Evolutionary conservation across 2,888 invertebrate genomes (phyloP), one percentile per base, ranked within the genome.

Genomic region (Caenorhabditis wallacei): DNA sequence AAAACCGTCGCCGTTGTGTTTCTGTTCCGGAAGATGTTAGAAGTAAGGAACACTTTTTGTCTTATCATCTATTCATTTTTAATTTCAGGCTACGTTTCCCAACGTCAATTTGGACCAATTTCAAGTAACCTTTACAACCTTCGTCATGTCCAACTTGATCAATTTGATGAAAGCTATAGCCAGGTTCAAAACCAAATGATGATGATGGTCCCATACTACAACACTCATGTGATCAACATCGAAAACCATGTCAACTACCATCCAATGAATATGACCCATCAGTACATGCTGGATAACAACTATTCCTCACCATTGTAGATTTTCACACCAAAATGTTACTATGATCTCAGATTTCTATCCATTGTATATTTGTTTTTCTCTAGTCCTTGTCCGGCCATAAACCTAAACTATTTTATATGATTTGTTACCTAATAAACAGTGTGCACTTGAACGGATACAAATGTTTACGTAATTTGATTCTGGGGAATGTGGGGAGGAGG

Each of bases 351-450:
- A 26, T 7, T 69, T 54, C 8, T 26, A 20, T 22, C 8, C 11
- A 35, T 53, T 37, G 51, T 43, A 10, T 40, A 37, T 35, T 11
- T 37, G 2, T 20, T 35, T 68, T 40, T 16, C 35, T 40, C 40
- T 43, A 51, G 64, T 66, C 66, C 48, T 37, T 66, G 35, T 37
- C 24, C 66, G 35, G 53, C 66, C 37, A 53, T 66, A 66, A 66
- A 53, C 53, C 16, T 51, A 51, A 66, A 51, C 51, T 20, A 13
- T 35, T 1, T 30, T 53, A 48, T 53, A 51, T 35, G 26, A 69
- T 13, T 2, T 69, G 56, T 69, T 69, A 69, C 43, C 56, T 57
- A 69, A 69, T 69, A 69, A 69, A 69, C 69, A 56, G 43, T 69
- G 66, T 5, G 8, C 37, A 48, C 53, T 56, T 26, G 56, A 56